Percentiles rank a stretch among this genome's conserved stretches.
phyloP scores from a whole-genome alignment of 2,888 invertebrate genomes.

The Micoletzkya japonica region DNA sequence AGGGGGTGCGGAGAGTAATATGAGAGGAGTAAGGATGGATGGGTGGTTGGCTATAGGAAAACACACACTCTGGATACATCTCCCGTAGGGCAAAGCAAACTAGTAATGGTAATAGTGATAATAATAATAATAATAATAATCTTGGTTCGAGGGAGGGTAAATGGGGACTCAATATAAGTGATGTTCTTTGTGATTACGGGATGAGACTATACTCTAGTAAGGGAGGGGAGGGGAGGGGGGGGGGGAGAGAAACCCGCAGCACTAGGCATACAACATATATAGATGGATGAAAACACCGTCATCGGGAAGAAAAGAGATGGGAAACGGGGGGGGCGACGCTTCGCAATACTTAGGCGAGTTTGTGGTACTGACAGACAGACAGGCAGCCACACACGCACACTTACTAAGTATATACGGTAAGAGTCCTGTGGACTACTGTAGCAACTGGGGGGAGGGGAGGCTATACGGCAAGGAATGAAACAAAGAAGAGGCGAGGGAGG shows the following conservation, averaged over 20 bases:
- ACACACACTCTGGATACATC: too few species aligned
- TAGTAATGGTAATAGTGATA: too few species aligned
- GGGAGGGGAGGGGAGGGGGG: neutral
- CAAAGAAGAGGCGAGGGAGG: conserved; percentile 3
- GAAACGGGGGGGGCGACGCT: neutral
- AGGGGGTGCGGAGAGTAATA: conserved; percentile 3
- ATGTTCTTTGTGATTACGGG: too few species aligned
- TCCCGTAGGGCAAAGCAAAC: too few species aligned
- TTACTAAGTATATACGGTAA: neutral
- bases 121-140: too few species aligned
- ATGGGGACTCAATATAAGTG: too few species aligned
- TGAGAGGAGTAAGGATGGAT: neutral
- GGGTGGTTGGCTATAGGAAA: too few species aligned
- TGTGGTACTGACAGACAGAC: neutral
- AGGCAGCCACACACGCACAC: neutral
- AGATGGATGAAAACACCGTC: conserved; percentile 10
- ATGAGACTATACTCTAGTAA: too few species aligned
- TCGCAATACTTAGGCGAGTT: neutral
- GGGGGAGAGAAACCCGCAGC: conserved; percentile 5
- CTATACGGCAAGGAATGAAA: conserved; percentile 9
- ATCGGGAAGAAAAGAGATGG: conserved; percentile 18
- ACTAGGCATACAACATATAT: conserved; percentile 5
- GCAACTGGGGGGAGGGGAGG: neutral
- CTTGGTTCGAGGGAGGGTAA: too few species aligned
- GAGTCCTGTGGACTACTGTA: too few species aligned